phyloP scores from a whole-genome alignment of 2,797 vertebrate species.

The Alfaro cultratus region DNA sequence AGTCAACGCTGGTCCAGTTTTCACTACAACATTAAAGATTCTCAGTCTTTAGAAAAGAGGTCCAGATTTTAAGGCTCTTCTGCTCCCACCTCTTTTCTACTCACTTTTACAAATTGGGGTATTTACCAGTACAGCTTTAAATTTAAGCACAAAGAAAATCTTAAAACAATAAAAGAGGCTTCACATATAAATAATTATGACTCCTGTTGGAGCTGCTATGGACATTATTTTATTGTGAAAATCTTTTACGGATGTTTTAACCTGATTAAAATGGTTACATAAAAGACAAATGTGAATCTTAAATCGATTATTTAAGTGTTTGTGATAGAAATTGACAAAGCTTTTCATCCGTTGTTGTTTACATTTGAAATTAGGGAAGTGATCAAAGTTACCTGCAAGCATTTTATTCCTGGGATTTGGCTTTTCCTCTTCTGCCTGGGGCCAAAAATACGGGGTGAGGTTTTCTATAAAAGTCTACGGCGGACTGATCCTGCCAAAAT shows the following conservation, averaged over 20 bases:
- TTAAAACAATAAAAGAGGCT: not conserved
- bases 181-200: not conserved
- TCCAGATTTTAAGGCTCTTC: not conserved
- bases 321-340: slow-evolving; percentile 11
- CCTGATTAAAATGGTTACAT: not conserved
- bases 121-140: not conserved
- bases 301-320: slow-evolving; percentile 30
- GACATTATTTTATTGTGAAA: not conserved
- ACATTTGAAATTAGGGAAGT: slow-evolving; percentile 34
- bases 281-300: slow-evolving; percentile 37
- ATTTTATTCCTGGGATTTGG: slow-evolving; percentile 52
- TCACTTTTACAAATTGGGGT: not conserved
- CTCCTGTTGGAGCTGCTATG: not conserved
- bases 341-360: slow-evolving; percentile 23
- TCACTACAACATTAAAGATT: not conserved
- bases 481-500: not conserved
- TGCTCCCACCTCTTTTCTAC: not conserved
- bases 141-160: not conserved
- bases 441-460: slow-evolving; percentile 41
- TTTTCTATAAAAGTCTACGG: slow-evolving; percentile 24
- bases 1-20: not conserved
- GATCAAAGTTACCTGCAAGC: slow-evolving; percentile 55
- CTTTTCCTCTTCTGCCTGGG: slow-evolving; percentile 34
- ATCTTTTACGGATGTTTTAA: not conserved
- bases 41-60: not conserved